These are phyloP conservation scores for Harpalus rufipes DNA, from an alignment of 2,888 invertebrate genomes.

Conservation along the genomic window DNA sequence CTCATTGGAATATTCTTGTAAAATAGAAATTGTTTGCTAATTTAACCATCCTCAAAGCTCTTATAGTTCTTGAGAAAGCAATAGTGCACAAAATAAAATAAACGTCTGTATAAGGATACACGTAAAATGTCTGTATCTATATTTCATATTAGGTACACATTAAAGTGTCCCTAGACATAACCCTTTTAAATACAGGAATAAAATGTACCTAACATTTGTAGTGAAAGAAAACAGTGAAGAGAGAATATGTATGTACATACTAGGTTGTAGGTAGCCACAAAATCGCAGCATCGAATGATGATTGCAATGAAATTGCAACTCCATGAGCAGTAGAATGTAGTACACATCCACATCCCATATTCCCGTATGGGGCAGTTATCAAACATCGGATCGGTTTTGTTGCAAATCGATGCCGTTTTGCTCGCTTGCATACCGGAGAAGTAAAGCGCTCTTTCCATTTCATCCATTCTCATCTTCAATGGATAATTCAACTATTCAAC, in stretches of 20 bases:
- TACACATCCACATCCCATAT: slow-evolving; percentile 43
- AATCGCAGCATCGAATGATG: slow-evolving; percentile 43
- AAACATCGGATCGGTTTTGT: slow-evolving; percentile 55
- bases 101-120: no score
- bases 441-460: background rate
- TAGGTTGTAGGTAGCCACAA: slow-evolving; percentile 23
- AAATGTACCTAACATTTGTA: background rate
- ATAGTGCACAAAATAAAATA: no score
- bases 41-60: no score
- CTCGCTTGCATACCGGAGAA: slow-evolving; percentile 10
- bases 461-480: background rate
- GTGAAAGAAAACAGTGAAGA: background rate
- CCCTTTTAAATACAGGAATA: background rate
- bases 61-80: no score
- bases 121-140: no score
- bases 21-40: no score
- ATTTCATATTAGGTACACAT: no score
- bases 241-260: background rate
- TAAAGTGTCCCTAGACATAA: no score
- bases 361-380: slow-evolving; percentile 59
- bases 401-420: slow-evolving; percentile 55
- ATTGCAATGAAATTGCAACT: slow-evolving; percentile 44
- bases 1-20: no score
- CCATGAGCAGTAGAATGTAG: slow-evolving; percentile 40
- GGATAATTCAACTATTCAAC: background rate